phyloP scores from a whole-genome alignment of 2,797 vertebrate genomes.

The Phrynocephalus guinanensis region DNA sequence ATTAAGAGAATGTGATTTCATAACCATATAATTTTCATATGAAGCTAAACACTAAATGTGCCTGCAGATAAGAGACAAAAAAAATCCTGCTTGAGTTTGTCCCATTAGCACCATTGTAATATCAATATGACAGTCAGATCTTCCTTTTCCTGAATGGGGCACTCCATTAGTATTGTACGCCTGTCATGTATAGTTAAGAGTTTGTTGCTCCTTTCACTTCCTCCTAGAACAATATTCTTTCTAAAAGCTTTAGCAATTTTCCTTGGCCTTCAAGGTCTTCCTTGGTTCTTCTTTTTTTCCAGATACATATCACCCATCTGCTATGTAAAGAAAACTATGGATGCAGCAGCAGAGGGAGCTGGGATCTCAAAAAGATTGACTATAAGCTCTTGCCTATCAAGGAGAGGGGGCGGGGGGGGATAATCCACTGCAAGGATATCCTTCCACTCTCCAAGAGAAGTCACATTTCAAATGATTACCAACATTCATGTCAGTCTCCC shows the following conservation, averaged over 20 bases:
- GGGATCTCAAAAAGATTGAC: too few relatives aligned
- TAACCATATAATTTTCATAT: neutral
- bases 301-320: neutral
- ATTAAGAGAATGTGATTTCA: neutral
- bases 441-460: neutral
- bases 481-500: neutral
- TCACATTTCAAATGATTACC: neutral
- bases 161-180: neutral
- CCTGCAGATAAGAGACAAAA: neutral
- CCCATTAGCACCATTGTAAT: neutral
- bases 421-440: too few relatives aligned
- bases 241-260: neutral
- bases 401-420: too few relatives aligned
- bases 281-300: neutral
- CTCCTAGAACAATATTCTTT: neutral
- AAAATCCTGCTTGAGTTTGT: neutral
- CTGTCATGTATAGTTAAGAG: neutral
- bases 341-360: neutral
- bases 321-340: neutral
- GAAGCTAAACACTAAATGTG: neutral
- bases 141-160: neutral
- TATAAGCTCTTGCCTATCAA: too few relatives aligned
- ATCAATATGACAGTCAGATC: neutral
- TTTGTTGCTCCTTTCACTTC: neutral
- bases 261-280: neutral